Percentiles rank a stretch among this genome's conserved stretches.
phyloP scores from a whole-genome alignment of 1,140 invertebrate species.

The Ooceraea biroi region DNA sequence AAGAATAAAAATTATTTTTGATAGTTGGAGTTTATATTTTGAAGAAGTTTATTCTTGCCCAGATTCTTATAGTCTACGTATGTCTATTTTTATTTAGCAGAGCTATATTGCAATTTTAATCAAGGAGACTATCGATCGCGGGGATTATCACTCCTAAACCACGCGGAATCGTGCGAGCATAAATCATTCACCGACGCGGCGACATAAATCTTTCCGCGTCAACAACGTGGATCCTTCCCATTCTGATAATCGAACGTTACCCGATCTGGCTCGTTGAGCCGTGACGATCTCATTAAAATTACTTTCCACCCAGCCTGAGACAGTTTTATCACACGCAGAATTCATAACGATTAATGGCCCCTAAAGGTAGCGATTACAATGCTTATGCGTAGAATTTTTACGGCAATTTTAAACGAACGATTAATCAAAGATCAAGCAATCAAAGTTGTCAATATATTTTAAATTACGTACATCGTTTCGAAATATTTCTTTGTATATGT shows the following conservation, averaged over 20 bases:
- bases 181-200: slow-evolving; percentile 57
- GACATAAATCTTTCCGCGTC: slow-evolving; percentile 41
- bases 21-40: neutral
- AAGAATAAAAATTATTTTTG: neutral
- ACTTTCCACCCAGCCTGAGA: slow-evolving; percentile 44
- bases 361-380: slow-evolving; percentile 21
- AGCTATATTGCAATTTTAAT: slow-evolving; percentile 36
- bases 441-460: slow-evolving; percentile 20
- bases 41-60: neutral
- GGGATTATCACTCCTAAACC: slow-evolving; percentile 48
- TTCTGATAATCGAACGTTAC: slow-evolving; percentile 40
- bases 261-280: slow-evolving; percentile 21
- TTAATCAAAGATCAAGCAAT: slow-evolving; percentile 21
- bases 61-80: neutral
- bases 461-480: slow-evolving; percentile 5
- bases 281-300: slow-evolving; percentile 60
- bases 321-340: slow-evolving; percentile 37
- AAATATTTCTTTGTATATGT: neutral
- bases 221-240: slow-evolving; percentile 58
- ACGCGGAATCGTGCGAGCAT: slow-evolving; percentile 44
- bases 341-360: slow-evolving; percentile 46
- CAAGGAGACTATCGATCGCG: slow-evolving; percentile 39
- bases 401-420: neutral
- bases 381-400: slow-evolving; percentile 4
- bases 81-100: slow-evolving; percentile 5